These are phyloP conservation scores for Cherax destructor DNA, from an alignment of 1,140 invertebrate genomes.

Conservation along the genomic window DNA sequence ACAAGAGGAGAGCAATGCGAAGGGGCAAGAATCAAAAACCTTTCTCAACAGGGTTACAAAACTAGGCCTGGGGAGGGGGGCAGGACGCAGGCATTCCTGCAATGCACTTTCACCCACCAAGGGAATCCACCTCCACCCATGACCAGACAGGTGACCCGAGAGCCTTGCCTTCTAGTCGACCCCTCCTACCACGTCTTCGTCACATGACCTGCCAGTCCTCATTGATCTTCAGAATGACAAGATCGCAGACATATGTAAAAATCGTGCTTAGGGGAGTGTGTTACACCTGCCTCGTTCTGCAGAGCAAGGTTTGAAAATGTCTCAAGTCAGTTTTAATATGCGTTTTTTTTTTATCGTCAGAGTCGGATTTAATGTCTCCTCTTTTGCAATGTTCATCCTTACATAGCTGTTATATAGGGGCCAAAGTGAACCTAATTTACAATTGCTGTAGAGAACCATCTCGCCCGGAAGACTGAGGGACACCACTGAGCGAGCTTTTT, in stretches of 20 bases:
- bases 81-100: neutral
- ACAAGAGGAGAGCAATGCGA: too few relatives aligned
- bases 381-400: slow-evolving; percentile 5
- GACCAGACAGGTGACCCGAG: neutral
- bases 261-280: slow-evolving; percentile 27
- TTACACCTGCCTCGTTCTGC: slow-evolving; percentile 22
- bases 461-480: neutral
- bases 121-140: neutral
- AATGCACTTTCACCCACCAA: neutral
- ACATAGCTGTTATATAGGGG: neutral
- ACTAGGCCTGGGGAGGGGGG: neutral
- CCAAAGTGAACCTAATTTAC: neutral
- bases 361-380: too few relatives aligned
- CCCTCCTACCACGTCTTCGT: slow-evolving; percentile 20
- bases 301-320: slow-evolving; percentile 20
- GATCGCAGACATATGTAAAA: slow-evolving; percentile 31
- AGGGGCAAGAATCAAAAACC: too few relatives aligned
- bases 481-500: neutral
- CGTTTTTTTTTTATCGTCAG: neutral
- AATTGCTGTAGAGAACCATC: neutral
- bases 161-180: neutral
- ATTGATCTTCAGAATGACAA: slow-evolving; percentile 6
- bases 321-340: slow-evolving; percentile 10
- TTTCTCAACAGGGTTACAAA: neutral
- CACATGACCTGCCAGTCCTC: slow-evolving; percentile 42